These are phyloP conservation scores for Eutolmus rufibarbis DNA, from an alignment of 2,888 invertebrate genomes.

Conservation along the genomic window DNA sequence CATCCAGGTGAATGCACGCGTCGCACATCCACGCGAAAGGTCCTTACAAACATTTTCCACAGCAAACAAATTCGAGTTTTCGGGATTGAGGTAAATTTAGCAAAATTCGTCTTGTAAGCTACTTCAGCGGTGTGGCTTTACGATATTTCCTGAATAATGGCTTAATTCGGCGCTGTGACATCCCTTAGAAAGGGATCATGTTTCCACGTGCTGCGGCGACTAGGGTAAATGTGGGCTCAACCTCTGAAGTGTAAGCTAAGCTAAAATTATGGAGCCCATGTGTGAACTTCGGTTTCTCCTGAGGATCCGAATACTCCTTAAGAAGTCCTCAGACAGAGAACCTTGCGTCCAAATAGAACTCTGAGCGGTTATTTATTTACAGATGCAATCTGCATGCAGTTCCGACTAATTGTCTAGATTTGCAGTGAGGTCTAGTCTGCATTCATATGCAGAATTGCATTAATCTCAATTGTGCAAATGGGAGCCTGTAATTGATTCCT, in stretches of 20 bases:
- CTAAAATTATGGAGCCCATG: background rate
- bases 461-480: background rate
- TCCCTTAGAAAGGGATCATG: background rate
- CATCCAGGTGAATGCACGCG: background rate
- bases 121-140: background rate
- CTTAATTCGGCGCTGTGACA: background rate
- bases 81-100: background rate
- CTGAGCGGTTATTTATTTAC: background rate
- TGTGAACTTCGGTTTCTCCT: background rate
- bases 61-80: background rate
- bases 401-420: background rate
- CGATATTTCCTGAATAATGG: background rate
- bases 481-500: background rate
- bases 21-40: background rate
- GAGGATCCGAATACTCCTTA: background rate
- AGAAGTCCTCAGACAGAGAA: background rate
- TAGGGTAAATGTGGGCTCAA: background rate
- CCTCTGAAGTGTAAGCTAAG: background rate
- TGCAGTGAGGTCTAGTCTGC: background rate
- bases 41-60: background rate
- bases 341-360: background rate
- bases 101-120: background rate
- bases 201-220: background rate
- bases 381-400: background rate
- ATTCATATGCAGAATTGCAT: background rate